Conservation (phyloP, 2,113 vertebrate species). For the Lepus europaeus region DNA sequence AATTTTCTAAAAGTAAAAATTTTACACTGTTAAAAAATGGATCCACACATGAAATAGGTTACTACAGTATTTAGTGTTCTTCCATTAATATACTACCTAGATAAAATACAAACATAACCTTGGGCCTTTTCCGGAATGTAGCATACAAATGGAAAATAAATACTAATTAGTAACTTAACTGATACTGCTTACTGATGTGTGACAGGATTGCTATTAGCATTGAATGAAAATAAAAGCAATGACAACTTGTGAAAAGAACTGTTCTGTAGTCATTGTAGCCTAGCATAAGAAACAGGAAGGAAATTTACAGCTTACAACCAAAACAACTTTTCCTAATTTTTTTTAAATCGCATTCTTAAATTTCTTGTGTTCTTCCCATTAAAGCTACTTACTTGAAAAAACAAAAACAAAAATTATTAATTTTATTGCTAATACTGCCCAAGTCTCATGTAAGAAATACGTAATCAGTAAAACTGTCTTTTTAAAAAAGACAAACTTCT, state of each 20-base stretch:
- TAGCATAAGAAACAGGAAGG: constrained; percentile 30
- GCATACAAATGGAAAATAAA: constrained; percentile 49
- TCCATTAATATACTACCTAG: constrained; percentile 2
- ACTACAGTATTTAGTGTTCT: constrained; percentile 18
- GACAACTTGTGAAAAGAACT: neutral
- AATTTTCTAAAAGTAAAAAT: constrained; percentile 5
- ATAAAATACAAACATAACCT: constrained; percentile 50
- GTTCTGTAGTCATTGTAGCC: neutral
- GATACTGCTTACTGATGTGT: constrained; percentile 59
- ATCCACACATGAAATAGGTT: neutral
- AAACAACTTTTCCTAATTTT: constrained; percentile 65
- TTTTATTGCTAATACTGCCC: constrained; percentile 45
- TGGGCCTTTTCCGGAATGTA: constrained; percentile 23
- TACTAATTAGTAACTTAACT: constrained; percentile 19
- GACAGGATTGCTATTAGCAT: constrained; percentile 33
- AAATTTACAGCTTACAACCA: constrained; percentile 48
- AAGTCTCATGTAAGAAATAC: constrained; percentile 33
- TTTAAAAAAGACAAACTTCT: neutral
- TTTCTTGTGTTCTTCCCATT: constrained; percentile 40
- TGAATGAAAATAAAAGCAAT: constrained; percentile 56
- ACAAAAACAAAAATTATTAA: neutral
- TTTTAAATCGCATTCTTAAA: neutral
- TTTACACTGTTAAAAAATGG: neutral
- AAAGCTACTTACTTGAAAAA: constrained; percentile 48
- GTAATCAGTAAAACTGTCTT: constrained; percentile 46